Percentiles rank a stretch among this genome's conserved stretches.
phyloP scores from a whole-genome alignment of 2,113 vertebrate genomes.

The Prietella phreatophila region DNA sequence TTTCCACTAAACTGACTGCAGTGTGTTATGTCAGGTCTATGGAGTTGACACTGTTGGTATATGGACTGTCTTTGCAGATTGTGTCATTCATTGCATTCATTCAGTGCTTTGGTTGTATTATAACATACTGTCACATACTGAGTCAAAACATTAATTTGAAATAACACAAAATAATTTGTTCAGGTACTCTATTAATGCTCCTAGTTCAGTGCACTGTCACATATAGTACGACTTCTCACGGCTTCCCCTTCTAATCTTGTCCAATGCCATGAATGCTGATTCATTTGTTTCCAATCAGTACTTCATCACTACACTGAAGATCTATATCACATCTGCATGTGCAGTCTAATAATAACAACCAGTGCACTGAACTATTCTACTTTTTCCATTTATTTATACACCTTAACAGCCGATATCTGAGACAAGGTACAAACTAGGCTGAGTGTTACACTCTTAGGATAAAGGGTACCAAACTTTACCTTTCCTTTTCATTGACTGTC shows the following conservation, averaged over 20 bases:
- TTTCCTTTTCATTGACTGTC: too few relatives aligned
- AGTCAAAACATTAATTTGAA: neutral
- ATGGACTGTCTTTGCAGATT: neutral
- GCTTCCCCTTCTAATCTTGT: conserved; percentile 13
- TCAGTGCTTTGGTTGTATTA: neutral
- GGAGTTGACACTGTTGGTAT: neutral
- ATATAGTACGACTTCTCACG: neutral
- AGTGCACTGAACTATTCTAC: neutral
- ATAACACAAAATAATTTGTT: neutral
- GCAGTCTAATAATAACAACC: conserved; percentile 19
- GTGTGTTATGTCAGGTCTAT: neutral
- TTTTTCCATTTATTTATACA: neutral
- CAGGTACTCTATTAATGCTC: neutral
- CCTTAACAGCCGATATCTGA: neutral
- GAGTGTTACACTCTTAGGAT: too few relatives aligned
- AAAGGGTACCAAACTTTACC: too few relatives aligned
- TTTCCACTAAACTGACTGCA: neutral
- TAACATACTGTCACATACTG: neutral
- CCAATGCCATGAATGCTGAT: conserved; percentile 47
- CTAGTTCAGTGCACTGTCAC: neutral
- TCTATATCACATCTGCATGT: conserved; percentile 22
- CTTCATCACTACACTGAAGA: conserved; percentile 12
- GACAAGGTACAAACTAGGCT: too few relatives aligned
- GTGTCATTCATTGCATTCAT: neutral
- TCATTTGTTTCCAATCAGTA: conserved; percentile 48